phyloP scores from a whole-genome alignment of 2,888 invertebrate species.

The Dasysyrphus albostriatus region DNA sequence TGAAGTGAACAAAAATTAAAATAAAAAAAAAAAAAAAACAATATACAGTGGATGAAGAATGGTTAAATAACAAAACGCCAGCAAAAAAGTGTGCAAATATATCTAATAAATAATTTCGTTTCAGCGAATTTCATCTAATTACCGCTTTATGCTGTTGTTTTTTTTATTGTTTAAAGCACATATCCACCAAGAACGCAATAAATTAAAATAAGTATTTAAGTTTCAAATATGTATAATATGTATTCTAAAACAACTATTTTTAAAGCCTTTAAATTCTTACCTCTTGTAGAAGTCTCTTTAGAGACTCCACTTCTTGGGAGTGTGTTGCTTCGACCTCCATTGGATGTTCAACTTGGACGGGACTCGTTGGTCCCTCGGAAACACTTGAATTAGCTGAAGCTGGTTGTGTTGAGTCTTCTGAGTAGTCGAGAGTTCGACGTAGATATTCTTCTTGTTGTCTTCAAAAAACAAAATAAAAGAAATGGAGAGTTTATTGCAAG shows the following conservation, averaged over 20 bases:
- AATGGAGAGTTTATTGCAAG: background rate
- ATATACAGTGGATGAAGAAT: conserved; percentile 75
- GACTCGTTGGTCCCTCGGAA: conserved; percentile 86
- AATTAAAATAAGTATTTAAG: conserved; percentile 64
- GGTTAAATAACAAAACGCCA: conserved; percentile 72
- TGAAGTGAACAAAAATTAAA: conserved; percentile 42
- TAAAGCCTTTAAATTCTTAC: conserved; percentile 83
- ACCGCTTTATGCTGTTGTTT: conserved; percentile 84
- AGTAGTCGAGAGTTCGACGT: conserved; percentile 83
- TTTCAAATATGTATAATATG: conserved; percentile 37
- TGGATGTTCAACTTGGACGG: conserved; percentile 85
- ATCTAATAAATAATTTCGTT: conserved; percentile 72
- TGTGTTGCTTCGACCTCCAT: conserved; percentile 84
- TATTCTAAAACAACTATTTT: conserved; percentile 29
- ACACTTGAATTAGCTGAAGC: conserved; percentile 86
- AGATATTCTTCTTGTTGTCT: conserved; percentile 83
- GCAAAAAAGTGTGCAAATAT: conserved; percentile 75
- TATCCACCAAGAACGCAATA: conserved; percentile 76
- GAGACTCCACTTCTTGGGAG: conserved; percentile 88
- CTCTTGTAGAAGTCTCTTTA: conserved; percentile 91
- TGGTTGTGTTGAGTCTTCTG: conserved; percentile 84
- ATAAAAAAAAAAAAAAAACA: conserved; percentile 62
- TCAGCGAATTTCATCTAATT: conserved; percentile 79
- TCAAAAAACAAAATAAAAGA: background rate
- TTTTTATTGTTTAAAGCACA: conserved; percentile 77